These are phyloP conservation scores for Drosophila ercepeae DNA, from an alignment of 1,140 invertebrate species.

Conservation along the genomic window DNA sequence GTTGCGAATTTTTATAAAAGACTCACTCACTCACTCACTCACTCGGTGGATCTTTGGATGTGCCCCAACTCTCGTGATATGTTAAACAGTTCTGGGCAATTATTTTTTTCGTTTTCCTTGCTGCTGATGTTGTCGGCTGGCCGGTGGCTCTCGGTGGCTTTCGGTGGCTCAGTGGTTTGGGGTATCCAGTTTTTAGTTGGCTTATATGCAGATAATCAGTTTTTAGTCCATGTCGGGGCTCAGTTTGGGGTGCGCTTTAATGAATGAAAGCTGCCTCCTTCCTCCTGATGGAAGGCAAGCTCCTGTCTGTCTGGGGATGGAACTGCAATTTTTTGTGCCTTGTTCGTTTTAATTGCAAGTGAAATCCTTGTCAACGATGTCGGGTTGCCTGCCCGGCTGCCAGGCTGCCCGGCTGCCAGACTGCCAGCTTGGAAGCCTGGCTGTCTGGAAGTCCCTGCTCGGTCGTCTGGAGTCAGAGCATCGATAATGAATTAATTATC, in stretches of 20 bases:
- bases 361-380: constrained; percentile 75
- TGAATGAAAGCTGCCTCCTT: constrained; percentile 69
- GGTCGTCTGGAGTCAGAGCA: constrained; percentile 56
- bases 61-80: constrained; percentile 55
- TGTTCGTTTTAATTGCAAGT: constrained; percentile 82
- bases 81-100: constrained; percentile 82
- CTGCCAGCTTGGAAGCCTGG: constrained; percentile 13
- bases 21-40: constrained; percentile 52
- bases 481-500: constrained; percentile 83
- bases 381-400: constrained; percentile 24
- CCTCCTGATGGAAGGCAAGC: constrained; percentile 1
- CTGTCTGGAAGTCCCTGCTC: too few species aligned
- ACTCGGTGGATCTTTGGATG: not conserved
- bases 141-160: not conserved
- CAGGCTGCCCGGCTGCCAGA: not conserved
- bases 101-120: constrained; percentile 62
- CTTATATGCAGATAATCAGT: constrained; percentile 79
- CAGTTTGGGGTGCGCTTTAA: constrained; percentile 71
- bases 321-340: constrained; percentile 69
- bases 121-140: constrained; percentile 6
- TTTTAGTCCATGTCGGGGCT: constrained; percentile 73
- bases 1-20: constrained; percentile 82
- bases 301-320: constrained; percentile 31
- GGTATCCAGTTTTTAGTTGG: constrained; percentile 72
- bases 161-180: not conserved